These are phyloP conservation scores for Tetranychus truncatus DNA, from an alignment of 2,888 invertebrate genomes.

Conservation along the genomic window DNA sequence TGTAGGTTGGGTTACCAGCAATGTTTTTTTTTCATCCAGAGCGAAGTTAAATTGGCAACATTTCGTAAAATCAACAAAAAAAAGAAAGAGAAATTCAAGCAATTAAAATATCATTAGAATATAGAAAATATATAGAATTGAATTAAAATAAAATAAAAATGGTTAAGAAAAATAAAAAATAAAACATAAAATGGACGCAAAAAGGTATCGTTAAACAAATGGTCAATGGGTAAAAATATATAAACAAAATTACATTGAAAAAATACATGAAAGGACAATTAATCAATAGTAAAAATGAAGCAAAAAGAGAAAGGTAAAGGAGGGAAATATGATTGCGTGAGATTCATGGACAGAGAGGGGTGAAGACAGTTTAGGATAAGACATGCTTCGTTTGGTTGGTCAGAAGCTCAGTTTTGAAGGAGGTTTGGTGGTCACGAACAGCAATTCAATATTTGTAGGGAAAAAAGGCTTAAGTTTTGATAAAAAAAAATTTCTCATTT, in stretches of 20 bases:
- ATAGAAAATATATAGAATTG: not conserved
- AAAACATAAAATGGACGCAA: not conserved
- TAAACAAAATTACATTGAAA: not conserved
- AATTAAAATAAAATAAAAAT: not conserved
- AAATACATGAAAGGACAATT: not conserved
- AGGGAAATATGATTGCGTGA: not conserved
- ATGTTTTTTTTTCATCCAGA: not conserved
- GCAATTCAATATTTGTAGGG: not conserved
- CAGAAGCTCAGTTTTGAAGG: not conserved
- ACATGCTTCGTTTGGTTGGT: not conserved
- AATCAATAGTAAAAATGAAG: not conserved
- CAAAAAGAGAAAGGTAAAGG: not conserved
- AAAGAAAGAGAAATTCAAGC: not conserved
- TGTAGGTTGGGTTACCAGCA: conserved; percentile 1
- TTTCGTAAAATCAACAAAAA: conserved; percentile 6
- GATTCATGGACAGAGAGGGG: not conserved
- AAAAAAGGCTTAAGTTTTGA: not conserved
- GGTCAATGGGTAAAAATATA: not conserved
- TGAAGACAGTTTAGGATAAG: not conserved
- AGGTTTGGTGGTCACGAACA: not conserved
- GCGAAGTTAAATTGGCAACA: not conserved
- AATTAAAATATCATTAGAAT: not conserved
- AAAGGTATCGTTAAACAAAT: not conserved
- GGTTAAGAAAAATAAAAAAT: not conserved
- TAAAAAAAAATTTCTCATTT: no score